Percentiles rank a stretch among this genome's conserved stretches.
phyloP scores from a whole-genome alignment of 2,797 vertebrate genomes.

The Urosaurus nigricauda region DNA sequence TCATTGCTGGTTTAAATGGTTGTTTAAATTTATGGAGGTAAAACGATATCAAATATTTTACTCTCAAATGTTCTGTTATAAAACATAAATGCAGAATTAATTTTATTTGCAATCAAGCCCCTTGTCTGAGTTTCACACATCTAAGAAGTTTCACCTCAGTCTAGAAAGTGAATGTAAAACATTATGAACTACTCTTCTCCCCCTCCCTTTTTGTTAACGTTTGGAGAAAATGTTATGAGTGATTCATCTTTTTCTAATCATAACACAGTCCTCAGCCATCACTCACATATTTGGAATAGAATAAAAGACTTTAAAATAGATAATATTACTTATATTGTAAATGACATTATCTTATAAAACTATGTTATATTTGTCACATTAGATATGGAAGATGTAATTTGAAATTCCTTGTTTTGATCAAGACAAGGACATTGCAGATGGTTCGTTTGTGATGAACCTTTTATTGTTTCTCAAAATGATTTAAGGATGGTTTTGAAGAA shows the following conservation, averaged over 20 bases:
- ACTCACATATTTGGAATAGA: neutral
- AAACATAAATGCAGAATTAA: neutral
- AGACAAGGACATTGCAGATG: neutral
- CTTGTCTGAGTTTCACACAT: neutral
- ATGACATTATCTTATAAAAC: neutral
- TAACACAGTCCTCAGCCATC: neutral
- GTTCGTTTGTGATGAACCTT: neutral
- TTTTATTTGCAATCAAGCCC: neutral
- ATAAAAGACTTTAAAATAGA: neutral
- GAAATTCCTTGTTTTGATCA: neutral
- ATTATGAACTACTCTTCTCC: neutral
- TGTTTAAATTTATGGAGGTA: neutral
- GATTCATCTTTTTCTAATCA: constrained; percentile 11
- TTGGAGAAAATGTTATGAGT: constrained; percentile 1
- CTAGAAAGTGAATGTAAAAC: neutral
- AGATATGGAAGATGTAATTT: neutral
- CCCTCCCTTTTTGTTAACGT: neutral
- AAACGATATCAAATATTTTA: neutral
- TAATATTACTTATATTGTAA: neutral
- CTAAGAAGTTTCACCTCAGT: neutral
- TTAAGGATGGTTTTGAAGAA: neutral
- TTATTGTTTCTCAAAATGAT: neutral
- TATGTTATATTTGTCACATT: neutral
- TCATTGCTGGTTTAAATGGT: neutral
- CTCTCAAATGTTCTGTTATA: neutral